Evolutionary conservation across 1,140 invertebrate species (phyloP), one percentile per base, ranked within the genome.

Genomic region (Halictus rubicundus): DNA sequence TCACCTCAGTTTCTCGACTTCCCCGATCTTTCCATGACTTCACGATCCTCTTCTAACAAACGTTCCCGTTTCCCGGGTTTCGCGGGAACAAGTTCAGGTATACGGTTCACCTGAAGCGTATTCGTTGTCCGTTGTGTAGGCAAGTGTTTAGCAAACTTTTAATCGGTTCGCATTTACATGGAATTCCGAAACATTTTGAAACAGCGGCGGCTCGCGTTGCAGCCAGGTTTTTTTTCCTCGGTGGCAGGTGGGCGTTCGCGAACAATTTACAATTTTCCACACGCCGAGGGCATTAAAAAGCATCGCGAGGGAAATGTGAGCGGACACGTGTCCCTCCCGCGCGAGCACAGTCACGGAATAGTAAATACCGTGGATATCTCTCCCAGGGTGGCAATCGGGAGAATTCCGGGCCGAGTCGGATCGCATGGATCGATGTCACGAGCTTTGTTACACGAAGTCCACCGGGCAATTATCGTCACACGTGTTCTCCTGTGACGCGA

Each of bases 351-450:
- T 68, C 66, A 65, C 71, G 59, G 59, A 74, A 86, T 72, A 60
- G 84, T 76, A 86, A 86, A 83, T 83, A 76, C 63, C 76, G 78
- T 52, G 80, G 74, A 78, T 78, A 86, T 85, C 72, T 86, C 66
- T 86, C 84, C 76, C 84, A 54, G 80, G 85, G 77, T 83, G 85
- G 66, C 84, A 85, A 85, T 86, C 77, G 84, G 71, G 77, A 78
- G 85, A 77, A 86, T 83, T 86, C 81, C 72, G 63, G 84, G 68
- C 49, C 72, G 72, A 59, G 77, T n/a, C 65, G 52, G 59, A 80
- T 80, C 60, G 37, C 27, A 19, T 27, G 85, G 85, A 83, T 86
- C 84, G 81, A 86, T 86, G 84, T 86, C 85, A 73, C 84, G 64
- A 69, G 83, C 74, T 82, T 73, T 61, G 64, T 77, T 78, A 70